Base-by-base conservation (phyloP, 1,140 invertebrate genomes). In the Euborellia annulipes region DNA sequence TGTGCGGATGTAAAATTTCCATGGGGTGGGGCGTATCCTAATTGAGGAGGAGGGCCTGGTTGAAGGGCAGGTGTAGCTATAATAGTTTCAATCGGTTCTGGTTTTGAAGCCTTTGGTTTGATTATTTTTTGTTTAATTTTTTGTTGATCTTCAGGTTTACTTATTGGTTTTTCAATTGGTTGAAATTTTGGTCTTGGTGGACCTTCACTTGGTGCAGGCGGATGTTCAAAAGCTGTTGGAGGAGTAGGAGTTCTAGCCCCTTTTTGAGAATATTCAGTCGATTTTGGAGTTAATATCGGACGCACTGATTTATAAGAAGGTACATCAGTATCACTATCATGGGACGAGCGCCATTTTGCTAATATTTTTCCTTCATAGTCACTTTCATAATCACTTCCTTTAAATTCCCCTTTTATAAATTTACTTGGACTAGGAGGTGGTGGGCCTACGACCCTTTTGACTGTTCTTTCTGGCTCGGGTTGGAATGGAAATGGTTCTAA, bases 331-430 rank as follows among this genome's bases (percentile, higher is more conserved):
- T 72, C 69, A 1, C 69, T 66, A 48, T 69, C 67, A 27, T 59
- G 23, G 23, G 23, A 60, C 9, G 72, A 68, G 2, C 66, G 63
- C 70, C 79, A 81, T 19, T 73, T 61, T 0, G 75, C 67, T 41
- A 70, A 66, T 54, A 79, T 75, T 48, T 69, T 66, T 23, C 67
- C 66, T 41, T 82, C 79, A 47, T 75, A 78, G 55, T 85, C 79
- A 55, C 78, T 83, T 59, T 81, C 78, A 51, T 81, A 81, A 54
- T 84, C 80, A 54, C 76, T 77, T 65, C 64, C 76, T 23, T 68
- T 64, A 55, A 79, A 80, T 62, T 82, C 77, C 38, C 76, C 70
- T 53, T 76, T 72, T 39, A 78, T 56, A 63, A 84, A 78, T 69
- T 75, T 74, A 30, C 70, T 71, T 50, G 78, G 69, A 61, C 71